Base-by-base conservation (phyloP, 92 coral and sea anemone genomes). In the Parazoanthus darwini region DNA sequence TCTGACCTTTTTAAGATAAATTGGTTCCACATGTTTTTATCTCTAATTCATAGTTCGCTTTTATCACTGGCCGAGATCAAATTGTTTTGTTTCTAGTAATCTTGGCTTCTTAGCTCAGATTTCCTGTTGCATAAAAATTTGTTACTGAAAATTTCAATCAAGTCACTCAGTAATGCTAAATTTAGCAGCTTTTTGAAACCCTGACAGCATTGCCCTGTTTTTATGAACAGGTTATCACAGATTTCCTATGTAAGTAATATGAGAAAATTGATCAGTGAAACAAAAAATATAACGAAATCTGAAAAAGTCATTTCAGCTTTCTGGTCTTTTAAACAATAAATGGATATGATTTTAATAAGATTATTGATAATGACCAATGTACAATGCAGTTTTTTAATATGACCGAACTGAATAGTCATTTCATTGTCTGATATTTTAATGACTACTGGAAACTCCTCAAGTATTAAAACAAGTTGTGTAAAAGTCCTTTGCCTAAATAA, bases 391-490 rank as follows among this genome's bases (percentile, higher is more conserved):
- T 70, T 39, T 51, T 84, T 71, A 14, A 72, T 42, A 46, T 71
- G 42, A 71, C 66, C 16, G 36, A 82, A 65, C 35, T 16, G 58
- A 82, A 67, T 11, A 38, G 56, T 26, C 42, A 59, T 82, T 59
- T 50, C 26, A 44, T 56, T 84, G 79, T 84, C 15, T 48, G 56
- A 84, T 67, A 1, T 71, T 29, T 66, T 44, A 84, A 84, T 48
- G 79, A 72, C 79, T 56, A 15, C 66, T 71, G 87, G 44, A 84
- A 84, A 84, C 43, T 71, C 37, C 78, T 84, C 68, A 50, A 83
- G 67, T 25, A 58, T 26, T 39, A 70, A 84, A 84, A 72, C 79
- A 84, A 71, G 79, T 46, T 50, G 87, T 48, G 79, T 84, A 71
- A 71, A 71, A 46, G 78, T 23, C 26, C 74, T 71, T 84, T 71